These are phyloP conservation scores for Nibea coibor DNA, from an alignment of 2,113 vertebrate genomes.

Conservation along the genomic window DNA sequence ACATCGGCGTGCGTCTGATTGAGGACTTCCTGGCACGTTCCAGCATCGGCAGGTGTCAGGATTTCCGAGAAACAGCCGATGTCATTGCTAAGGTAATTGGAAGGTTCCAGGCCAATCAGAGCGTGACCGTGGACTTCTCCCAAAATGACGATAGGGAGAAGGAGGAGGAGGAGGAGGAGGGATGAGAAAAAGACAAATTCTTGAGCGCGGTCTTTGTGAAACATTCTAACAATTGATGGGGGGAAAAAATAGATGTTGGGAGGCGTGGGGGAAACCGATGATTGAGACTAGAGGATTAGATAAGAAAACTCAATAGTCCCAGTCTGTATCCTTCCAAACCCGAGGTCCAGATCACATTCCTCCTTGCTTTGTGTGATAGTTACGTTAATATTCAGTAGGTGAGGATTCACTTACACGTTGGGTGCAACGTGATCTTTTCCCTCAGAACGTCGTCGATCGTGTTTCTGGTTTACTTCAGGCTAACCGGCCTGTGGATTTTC, in stretches of 20 bases:
- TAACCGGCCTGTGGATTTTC: neutral
- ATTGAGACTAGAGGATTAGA: neutral
- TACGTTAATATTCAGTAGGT: neutral
- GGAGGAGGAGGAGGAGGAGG: neutral
- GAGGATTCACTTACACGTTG: slow-evolving; percentile 39
- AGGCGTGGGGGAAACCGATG: neutral
- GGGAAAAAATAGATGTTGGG: neutral
- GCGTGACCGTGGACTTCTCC: slow-evolving; percentile 52
- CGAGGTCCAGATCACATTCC: slow-evolving; percentile 28
- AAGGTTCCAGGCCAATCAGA: slow-evolving; percentile 59
- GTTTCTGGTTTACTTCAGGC: neutral
- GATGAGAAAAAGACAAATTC: slow-evolving; percentile 5
- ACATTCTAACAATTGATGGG: slow-evolving; percentile 6
- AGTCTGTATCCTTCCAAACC: slow-evolving; percentile 38
- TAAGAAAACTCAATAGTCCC: slow-evolving; percentile 27
- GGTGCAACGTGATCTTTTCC: slow-evolving; percentile 26
- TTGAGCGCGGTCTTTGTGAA: slow-evolving; percentile 11
- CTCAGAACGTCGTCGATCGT: neutral
- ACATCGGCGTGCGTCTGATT: slow-evolving; percentile 97
- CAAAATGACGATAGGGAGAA: slow-evolving; percentile 33
- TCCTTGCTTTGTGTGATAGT: slow-evolving; percentile 16
- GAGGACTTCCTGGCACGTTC: slow-evolving; percentile 99
- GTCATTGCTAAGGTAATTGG: slow-evolving; percentile 96
- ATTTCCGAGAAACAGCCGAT: slow-evolving; percentile 98
- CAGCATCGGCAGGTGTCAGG: slow-evolving; percentile 96